Base-by-base conservation (phyloP, 2,797 vertebrate genomes). In the Carduelis carduelis region DNA sequence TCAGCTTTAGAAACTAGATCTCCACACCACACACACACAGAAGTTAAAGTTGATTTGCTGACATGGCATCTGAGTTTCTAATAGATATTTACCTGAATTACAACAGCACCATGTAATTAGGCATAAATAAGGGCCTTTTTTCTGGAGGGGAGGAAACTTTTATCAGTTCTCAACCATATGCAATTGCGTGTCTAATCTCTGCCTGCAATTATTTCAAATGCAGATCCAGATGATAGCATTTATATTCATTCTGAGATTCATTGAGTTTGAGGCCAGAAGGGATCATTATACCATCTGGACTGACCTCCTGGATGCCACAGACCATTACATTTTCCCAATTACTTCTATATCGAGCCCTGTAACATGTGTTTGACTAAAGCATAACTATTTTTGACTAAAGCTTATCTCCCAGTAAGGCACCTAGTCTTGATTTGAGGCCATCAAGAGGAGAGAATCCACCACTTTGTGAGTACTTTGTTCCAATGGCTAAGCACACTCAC, bases 261-360 rank as follows among this genome's bases (percentile, higher is more conserved):
- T 3, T 70, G 96, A 88, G 77, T 84, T 74, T 84, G 74, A 93
- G 93, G 71, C 96, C 94, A 95, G 94, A 96, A 96, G 93, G 91
- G 56, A 95, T 96, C 95, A 94, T 95, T 96, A 84, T 81, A 77
- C 95, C 96, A 97, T 96, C 96, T 96, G 96, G 96, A 56, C 94
- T 95, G 93, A 97, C 95, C 94, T 96, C 74, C 91, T 95, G 93
- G 85, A 96, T 95, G 92, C 90, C 89, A 95, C 87, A 93, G 93
- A 83, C 94, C 95, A 96, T 95, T 97, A 80, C 80, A 77, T 94
- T 95, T 97, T 82, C 85, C 91, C 94, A 97, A 79, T 96, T 96
- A 93, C 83, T 77, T 94, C 85, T 95, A 66, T 41, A 84, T 3
- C 26, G 70, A 93, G 91, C 80, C 66, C 87, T 72, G 41, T 87